Conservation (phyloP, 2,113 vertebrate genomes). For the Stomatorhinus ivindoensis region DNA sequence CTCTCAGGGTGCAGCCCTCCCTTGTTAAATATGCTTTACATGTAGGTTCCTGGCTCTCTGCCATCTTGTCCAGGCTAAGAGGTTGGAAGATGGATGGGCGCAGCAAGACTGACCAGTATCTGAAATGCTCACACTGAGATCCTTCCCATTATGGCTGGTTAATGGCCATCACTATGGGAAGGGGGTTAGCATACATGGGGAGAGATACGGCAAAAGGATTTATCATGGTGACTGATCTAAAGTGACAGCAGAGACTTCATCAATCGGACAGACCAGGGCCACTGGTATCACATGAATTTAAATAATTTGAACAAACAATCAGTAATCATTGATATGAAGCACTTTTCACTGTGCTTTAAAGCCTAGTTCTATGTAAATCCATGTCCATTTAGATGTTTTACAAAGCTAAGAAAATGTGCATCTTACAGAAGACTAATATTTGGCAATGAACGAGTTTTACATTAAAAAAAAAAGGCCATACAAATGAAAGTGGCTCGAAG, state of each 20-base stretch:
- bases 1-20: not conserved
- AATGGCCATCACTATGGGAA: not conserved
- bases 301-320: not conserved
- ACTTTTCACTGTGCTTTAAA: not conserved
- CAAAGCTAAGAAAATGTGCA: not conserved
- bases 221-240: not conserved
- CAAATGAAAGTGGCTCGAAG: not conserved
- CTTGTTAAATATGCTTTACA: not conserved
- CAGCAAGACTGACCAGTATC: not conserved
- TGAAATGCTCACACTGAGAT: not conserved
- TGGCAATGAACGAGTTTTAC: not conserved
- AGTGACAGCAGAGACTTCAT: not conserved
- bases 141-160: not conserved
- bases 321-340: not conserved
- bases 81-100: not conserved
- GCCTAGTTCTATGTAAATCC: not conserved
- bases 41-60: not conserved
- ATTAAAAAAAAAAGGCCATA: not conserved
- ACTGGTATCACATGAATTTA: not conserved
- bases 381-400: not conserved
- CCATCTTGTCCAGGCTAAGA: not conserved
- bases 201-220: not conserved
- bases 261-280: not conserved
- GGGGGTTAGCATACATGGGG: not conserved
- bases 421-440: not conserved